These are phyloP conservation scores for Heliconius melpomene DNA, from an alignment of 1,140 invertebrate species.

Conservation along the genomic window DNA sequence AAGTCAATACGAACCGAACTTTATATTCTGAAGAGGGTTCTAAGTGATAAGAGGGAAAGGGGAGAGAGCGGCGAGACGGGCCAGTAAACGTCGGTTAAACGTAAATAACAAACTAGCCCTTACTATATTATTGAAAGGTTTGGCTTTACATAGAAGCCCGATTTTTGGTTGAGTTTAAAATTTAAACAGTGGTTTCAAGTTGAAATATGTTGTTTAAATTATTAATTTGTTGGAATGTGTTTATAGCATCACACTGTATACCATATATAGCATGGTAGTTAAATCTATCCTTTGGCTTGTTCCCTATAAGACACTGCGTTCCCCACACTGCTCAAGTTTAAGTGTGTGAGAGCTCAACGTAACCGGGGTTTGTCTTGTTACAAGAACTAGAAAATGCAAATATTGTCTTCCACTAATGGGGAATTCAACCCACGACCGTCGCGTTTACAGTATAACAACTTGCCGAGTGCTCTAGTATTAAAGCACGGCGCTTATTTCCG, in stretches of 20 bases:
- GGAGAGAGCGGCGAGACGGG: not conserved
- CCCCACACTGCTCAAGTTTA: no score
- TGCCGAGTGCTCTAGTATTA: no score
- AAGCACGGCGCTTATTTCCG: no score
- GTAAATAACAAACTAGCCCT: not conserved
- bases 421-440: no score
- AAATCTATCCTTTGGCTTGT: no score
- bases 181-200: not conserved
- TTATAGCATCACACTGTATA: not conserved
- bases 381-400: no score
- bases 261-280: no score
- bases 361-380: no score
- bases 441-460: no score
- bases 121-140: not conserved
- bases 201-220: not conserved
- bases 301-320: no score
- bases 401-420: no score
- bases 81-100: not conserved
- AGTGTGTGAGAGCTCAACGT: no score
- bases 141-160: not conserved
- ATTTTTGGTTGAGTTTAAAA: not conserved
- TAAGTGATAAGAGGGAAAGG: not conserved
- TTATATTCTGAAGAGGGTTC: slow-evolving; percentile 6
- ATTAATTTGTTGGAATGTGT: not conserved
- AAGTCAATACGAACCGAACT: slow-evolving; percentile 6